Conservation (phyloP, 53 echinoderm and acorn worm species). For the Paracentrotus lividus region DNA sequence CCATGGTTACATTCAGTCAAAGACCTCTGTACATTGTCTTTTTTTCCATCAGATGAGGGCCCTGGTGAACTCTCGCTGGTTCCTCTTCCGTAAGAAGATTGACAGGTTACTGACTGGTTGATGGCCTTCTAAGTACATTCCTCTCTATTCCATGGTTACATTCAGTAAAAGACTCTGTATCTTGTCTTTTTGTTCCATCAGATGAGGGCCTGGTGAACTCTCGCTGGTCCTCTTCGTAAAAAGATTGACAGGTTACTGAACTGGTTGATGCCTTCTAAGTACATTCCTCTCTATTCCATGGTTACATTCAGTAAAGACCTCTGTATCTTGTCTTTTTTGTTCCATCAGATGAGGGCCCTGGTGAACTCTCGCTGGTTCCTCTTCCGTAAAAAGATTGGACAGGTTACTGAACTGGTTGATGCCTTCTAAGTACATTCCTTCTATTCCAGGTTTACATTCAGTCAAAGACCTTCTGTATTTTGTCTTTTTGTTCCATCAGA, state of each 20-base stretch:
- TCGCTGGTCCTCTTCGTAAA: conserved; percentile 83
- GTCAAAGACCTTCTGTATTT: conserved; percentile 46
- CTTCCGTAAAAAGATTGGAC: conserved; percentile 90
- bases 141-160: conserved; percentile 96
- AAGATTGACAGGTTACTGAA: conserved; percentile 89
- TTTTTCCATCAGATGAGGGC: conserved; percentile 82
- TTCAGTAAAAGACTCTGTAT: conserved; percentile 93
- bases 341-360: conserved; percentile 85
- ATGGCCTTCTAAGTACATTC: conserved; percentile 85
- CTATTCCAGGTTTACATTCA: conserved; percentile 96
- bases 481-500: conserved; percentile 74
- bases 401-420: conserved; percentile 87
- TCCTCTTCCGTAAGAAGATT: conserved; percentile 89
- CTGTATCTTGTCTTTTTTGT: background rate
- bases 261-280: conserved; percentile 84
- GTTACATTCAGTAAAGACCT: too few species aligned
- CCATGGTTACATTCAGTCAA: conserved; percentile 82
- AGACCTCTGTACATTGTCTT: background rate
- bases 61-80: conserved; percentile 92
- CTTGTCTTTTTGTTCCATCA: too few species aligned
- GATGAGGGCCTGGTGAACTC: conserved; percentile 70
- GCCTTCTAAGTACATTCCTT: conserved; percentile 86
- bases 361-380: conserved; percentile 95
- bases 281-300: conserved; percentile 93
- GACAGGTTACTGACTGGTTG: conserved; percentile 88